Evolutionary conservation across 2,888 invertebrate species (phyloP).

Genomic region (Idaea biselata): DNA sequence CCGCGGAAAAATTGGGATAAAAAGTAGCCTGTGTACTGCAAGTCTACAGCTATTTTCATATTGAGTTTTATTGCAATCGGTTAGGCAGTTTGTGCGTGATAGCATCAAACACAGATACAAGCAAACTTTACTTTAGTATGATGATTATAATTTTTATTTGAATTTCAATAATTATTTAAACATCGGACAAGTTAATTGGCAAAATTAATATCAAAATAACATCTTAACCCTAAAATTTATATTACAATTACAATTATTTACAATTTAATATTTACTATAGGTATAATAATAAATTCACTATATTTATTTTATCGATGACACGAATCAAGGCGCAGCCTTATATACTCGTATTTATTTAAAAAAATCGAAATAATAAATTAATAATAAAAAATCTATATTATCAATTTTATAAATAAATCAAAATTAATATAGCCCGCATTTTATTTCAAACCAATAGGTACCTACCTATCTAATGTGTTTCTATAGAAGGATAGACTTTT

Average conservation of each 20-base stretch:
- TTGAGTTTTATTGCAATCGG: no score
- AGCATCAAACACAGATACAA: no score
- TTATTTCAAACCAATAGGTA: neutral
- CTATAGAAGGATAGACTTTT: no score
- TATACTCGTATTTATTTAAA: neutral
- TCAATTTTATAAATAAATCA: neutral
- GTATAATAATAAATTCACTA: neutral
- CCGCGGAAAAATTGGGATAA: no score
- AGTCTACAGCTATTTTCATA: no score
- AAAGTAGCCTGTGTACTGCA: no score
- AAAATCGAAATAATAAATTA: neutral
- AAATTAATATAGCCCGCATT: neutral
- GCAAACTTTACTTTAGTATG: no score
- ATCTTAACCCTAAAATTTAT: neutral
- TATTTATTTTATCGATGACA: neutral
- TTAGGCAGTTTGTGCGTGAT: no score
- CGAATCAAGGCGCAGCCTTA: conserved; percentile 1
- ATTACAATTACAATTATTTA: neutral
- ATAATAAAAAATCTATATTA: neutral
- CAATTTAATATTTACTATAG: neutral
- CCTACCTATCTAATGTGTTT: no score
- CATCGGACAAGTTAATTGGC: neutral
- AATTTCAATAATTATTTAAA: no score
- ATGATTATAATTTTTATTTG: no score
- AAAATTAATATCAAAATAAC: neutral